Base-by-base conservation (phyloP, 2,888 invertebrate genomes). In the Keiferia lycopersicella region DNA sequence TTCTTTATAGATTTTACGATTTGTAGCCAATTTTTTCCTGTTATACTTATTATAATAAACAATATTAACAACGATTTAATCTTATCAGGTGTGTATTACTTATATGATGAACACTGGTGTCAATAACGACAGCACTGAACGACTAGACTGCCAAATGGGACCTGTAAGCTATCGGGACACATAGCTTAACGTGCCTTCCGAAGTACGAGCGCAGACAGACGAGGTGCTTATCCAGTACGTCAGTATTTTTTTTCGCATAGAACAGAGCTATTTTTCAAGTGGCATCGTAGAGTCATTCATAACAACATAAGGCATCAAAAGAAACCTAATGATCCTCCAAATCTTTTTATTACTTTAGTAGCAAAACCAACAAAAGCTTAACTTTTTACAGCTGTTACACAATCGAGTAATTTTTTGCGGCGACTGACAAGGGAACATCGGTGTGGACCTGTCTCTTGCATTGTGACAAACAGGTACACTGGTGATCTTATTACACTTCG, bases 401-500 rank as follows among this genome's bases (percentile, higher is more conserved):
- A 79, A 79, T 71, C 18, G 20, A 51, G n/a, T 65, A 66, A 66
- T 66, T 56, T 67, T 60, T 72, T 22, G 22, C 51, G 14, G 2
- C 6, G 11, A 34, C 30, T 79, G 74, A 82, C 78, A 80, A 78
- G 75, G 71, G 79, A 75, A 66, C 75, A 76, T 76, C 74, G 69
- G 59, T 69, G 76, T 20, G 76, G 86, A 88, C 84, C 83, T 86
- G 86, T 74, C 69, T 64, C 63, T 59, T 66, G 68, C 73, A 82
- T 87, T 87, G 86, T 85, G 69, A 65, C 41, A 64, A 76, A 88
- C 91, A 91, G 91, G 90, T 90, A 88, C 83, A 73, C 77, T 65
- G 71, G 80, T 77, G 83, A 88, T 91, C 91, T 85, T 80, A 80
- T 91, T 91, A 87, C 91, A 87, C 71, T 71, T 69, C 71, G 73